Evolutionary conservation across 2,113 vertebrate genomes (phyloP), one percentile per base, ranked within the genome.

Genomic region (Lipophrys pholis): DNA sequence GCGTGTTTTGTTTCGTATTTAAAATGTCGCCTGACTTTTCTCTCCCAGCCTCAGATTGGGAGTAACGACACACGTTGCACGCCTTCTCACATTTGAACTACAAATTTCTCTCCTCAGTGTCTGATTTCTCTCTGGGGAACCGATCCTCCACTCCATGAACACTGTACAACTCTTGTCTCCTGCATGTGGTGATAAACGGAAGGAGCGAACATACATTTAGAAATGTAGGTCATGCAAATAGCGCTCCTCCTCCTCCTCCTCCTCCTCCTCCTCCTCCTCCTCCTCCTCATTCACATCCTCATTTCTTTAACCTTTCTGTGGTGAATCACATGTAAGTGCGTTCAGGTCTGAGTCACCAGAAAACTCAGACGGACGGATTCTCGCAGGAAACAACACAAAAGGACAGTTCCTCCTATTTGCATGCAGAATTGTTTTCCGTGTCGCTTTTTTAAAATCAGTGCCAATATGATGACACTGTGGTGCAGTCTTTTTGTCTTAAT

Each of bases 251-350:
- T 30, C 21, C 21, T 30, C 21, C 21, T 30, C 21, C 21, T 30
- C 21, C 21, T 30, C 21, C 21, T 30, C 21, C 21, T 30, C 21
- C 21, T 30, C 21, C 21, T 30, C 21, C 21, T 30, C 21, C 21
- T 30, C 8, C 21, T 30, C 21, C 21, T 30, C 21, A 16, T 39
- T 67, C 8, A 11, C 7, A 35, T 59, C 21, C 8, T 38, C 12
- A 57, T 39, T 58, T 69, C 58, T 59, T 76, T 60, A 35, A 35
- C 30, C 43, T 48, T 43, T 40, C 8, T 61, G 7, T 43, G 30
- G 11, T 57, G 7, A 35, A 51, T 68, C 43, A 9, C 16, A 54
- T 41, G n/a, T 57, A 66, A 42, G 21, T 30, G 21, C 49, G 69
- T n/a, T 11, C 35, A 11, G 15, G 17, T 52, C 30, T 69, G 56